Conservation (phyloP, 1,140 invertebrate species). For the Drosophila pseudoobscura region DNA sequence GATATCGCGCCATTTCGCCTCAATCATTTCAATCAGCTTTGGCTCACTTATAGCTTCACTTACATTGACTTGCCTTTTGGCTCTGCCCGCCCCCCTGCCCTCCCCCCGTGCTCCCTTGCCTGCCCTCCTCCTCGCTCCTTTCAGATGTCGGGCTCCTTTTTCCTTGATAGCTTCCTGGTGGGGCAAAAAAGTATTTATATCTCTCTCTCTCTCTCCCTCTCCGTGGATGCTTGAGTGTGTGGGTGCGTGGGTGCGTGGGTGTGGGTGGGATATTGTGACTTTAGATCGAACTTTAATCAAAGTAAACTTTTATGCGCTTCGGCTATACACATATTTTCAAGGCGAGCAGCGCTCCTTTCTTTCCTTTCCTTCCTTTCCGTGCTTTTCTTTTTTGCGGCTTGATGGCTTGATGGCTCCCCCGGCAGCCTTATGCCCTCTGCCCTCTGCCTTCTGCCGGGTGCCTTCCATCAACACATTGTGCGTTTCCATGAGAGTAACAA, state of each 20-base stretch:
- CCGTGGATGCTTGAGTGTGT: neutral
- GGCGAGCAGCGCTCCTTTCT: conserved; percentile 32
- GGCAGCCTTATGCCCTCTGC: neutral
- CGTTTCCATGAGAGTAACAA: conserved; percentile 43
- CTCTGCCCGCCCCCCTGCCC: conserved; percentile 31
- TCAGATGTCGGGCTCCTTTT: neutral
- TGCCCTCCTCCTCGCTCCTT: neutral
- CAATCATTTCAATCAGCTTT: conserved; percentile 80
- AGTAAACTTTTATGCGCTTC: conserved; percentile 77
- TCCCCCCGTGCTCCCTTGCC: neutral
- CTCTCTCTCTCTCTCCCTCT: neutral
- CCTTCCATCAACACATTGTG: conserved; percentile 45
- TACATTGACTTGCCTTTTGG: conserved; percentile 79
- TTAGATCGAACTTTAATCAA: conserved; percentile 78
- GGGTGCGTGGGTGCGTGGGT: neutral
- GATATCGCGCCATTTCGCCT: conserved; percentile 77
- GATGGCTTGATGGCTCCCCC: conserved; percentile 50
- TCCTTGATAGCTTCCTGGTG: conserved; percentile 28
- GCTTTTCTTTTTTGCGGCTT: conserved; percentile 27
- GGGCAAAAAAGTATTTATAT: conserved; percentile 63
- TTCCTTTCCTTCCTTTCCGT: neutral
- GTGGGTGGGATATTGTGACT: conserved; percentile 57
- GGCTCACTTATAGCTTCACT: conserved; percentile 71
- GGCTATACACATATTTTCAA: conserved; percentile 61
- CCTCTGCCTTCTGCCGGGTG: too few species aligned